Conservation (phyloP, 2,113 vertebrate species). For the Nyctibius bracteatus region DNA sequence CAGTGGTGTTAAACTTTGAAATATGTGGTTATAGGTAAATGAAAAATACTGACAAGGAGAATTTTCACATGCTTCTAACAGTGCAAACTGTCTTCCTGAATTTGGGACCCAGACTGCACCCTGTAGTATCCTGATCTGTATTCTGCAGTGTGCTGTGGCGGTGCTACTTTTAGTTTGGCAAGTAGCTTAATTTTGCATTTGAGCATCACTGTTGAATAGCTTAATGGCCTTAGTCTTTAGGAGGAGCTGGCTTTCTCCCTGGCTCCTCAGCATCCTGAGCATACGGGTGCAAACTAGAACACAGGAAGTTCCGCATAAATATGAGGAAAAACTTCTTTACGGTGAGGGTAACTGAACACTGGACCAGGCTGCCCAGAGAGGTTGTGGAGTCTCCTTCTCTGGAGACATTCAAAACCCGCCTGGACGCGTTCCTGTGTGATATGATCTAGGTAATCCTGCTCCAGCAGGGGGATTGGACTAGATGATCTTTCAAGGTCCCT, state of each 20-base stretch:
- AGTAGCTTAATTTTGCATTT: not conserved
- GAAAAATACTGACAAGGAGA: not conserved
- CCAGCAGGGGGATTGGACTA: too few species aligned
- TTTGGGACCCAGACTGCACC: not conserved
- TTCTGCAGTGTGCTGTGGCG: not conserved
- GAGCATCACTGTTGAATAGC: not conserved
- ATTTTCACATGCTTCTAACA: not conserved
- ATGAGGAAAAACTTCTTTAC: too few species aligned
- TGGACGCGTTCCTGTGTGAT: too few species aligned
- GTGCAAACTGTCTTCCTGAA: not conserved
- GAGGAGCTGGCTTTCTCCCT: not conserved
- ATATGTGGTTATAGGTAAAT: not conserved
- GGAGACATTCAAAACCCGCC: too few species aligned
- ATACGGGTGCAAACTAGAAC: too few species aligned
- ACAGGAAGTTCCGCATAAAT: too few species aligned
- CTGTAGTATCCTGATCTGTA: not conserved
- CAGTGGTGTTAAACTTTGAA: not conserved
- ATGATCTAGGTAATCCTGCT: too few species aligned
- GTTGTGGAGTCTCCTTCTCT: too few species aligned
- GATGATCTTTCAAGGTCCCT: too few species aligned
- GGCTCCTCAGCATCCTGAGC: not conserved
- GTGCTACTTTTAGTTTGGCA: not conserved
- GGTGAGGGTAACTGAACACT: too few species aligned
- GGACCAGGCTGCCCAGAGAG: too few species aligned
- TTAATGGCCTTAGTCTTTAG: not conserved